phyloP scores from a whole-genome alignment of 2,797 vertebrate genomes.

The Cossypha polioptera region DNA sequence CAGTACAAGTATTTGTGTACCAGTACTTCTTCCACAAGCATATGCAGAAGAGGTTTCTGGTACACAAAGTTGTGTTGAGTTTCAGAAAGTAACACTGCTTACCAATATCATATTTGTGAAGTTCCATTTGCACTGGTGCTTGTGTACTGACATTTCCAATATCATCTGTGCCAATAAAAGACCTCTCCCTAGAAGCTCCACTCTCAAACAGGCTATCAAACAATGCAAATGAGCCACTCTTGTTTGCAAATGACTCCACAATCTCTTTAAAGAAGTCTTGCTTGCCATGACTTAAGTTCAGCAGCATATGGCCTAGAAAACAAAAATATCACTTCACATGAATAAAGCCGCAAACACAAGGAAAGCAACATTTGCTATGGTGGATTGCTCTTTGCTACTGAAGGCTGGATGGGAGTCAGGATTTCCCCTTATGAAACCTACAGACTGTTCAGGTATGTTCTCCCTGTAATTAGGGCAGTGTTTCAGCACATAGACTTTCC shows the following conservation, averaged over 20 bases:
- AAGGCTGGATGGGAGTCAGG: background rate
- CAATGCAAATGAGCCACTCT: constrained; percentile 82
- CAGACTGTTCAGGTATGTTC: background rate
- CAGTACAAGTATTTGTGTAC: background rate
- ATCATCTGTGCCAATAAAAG: constrained; percentile 89
- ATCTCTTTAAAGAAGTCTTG: constrained; percentile 86
- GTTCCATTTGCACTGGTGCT: constrained; percentile 79
- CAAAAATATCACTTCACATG: background rate
- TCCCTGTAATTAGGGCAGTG: background rate
- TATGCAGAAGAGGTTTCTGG: background rate
- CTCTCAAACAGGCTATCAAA: constrained; percentile 85
- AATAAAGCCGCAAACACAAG: background rate
- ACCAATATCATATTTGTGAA: constrained; percentile 89
- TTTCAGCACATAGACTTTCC: background rate
- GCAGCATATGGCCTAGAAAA: constrained; percentile 89
- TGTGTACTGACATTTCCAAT: constrained; percentile 78
- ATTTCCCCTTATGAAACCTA: background rate
- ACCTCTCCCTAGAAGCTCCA: constrained; percentile 72
- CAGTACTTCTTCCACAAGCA: background rate
- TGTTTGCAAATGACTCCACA: constrained; percentile 91
- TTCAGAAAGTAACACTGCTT: constrained; percentile 54
- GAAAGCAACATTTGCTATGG: background rate
- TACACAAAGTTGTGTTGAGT: background rate
- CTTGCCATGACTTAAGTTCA: constrained; percentile 85
- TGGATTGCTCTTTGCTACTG: background rate